These are phyloP conservation scores for Ascaphus truei DNA, from an alignment of 2,113 vertebrate species.

Conservation along the genomic window DNA sequence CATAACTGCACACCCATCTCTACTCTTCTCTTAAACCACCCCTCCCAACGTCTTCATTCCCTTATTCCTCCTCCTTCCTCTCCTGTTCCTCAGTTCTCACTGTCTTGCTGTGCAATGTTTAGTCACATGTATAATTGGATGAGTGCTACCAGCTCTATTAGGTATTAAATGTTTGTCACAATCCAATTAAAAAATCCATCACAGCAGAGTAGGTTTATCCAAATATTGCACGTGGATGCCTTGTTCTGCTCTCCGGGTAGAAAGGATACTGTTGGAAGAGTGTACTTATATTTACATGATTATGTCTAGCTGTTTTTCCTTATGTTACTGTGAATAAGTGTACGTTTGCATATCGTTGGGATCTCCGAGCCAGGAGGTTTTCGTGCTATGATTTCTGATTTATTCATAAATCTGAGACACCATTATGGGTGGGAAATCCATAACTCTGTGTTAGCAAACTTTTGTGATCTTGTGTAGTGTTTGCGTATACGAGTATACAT, in stretches of 20 bases:
- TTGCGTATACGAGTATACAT: too few relatives aligned
- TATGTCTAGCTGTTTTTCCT: too few relatives aligned
- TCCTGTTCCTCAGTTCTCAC: neutral
- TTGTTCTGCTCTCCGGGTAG: slow-evolving; percentile 1
- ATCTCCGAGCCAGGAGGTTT: too few relatives aligned
- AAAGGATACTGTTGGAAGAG: neutral
- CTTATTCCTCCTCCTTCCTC: neutral
- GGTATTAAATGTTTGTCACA: slow-evolving; percentile 76
- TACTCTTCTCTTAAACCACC: too few relatives aligned
- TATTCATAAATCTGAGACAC: too few relatives aligned
- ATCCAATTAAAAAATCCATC: slow-evolving; percentile 73
- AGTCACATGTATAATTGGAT: slow-evolving; percentile 80
- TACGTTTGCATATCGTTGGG: too few relatives aligned
- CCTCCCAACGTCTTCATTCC: neutral
- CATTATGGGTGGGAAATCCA: too few relatives aligned
- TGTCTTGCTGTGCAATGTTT: slow-evolving; percentile 46
- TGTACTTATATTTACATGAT: neutral
- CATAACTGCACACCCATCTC: too few relatives aligned
- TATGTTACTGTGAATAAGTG: too few relatives aligned
- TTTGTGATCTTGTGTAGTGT: too few relatives aligned
- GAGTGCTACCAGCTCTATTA: slow-evolving; percentile 67
- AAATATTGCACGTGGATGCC: slow-evolving; percentile 32
- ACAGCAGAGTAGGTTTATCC: slow-evolving; percentile 44
- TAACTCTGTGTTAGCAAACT: too few relatives aligned
- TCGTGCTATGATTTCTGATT: too few relatives aligned